Percentiles rank a stretch among this genome's conserved stretches.
Evolutionary conservation across 1,140 invertebrate genomes (phyloP).

Genomic region (Apis florea): DNA sequence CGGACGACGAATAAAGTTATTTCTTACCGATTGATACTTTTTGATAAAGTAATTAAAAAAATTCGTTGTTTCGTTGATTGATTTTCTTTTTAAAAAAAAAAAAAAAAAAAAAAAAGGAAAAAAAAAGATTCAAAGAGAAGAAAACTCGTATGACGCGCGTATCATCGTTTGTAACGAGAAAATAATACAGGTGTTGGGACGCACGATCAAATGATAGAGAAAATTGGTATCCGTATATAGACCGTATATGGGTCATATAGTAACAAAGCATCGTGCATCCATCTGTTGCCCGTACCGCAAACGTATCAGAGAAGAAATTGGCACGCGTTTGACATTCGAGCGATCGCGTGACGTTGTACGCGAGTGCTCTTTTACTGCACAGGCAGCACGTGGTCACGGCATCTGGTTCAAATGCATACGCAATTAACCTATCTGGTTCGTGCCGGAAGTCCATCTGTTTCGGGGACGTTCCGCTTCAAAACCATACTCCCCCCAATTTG

Average conservation of each 20-base stretch:
- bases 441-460: slow-evolving; percentile 56
- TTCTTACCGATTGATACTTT: no score
- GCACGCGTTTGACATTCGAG: slow-evolving; percentile 32
- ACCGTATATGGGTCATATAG: background rate
- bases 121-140: no score
- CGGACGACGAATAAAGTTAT: no score
- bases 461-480: slow-evolving; percentile 36
- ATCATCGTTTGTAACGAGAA: no score
- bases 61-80: no score
- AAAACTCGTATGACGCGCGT: no score
- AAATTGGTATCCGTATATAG: background rate
- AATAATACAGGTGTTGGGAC: no score
- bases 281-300: slow-evolving; percentile 1
- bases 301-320: slow-evolving; percentile 36
- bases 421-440: slow-evolving; percentile 54
- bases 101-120: no score
- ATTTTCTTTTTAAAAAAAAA: no score
- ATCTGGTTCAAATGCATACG: slow-evolving; percentile 41
- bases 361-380: slow-evolving; percentile 5
- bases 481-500: slow-evolving; percentile 22
- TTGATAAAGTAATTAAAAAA: no score
- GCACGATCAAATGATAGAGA: background rate
- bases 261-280: background rate
- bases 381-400: slow-evolving; percentile 44
- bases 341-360: slow-evolving; percentile 35